Conservation (phyloP, 2,797 vertebrate genomes). For the Microhierax caerulescens region DNA sequence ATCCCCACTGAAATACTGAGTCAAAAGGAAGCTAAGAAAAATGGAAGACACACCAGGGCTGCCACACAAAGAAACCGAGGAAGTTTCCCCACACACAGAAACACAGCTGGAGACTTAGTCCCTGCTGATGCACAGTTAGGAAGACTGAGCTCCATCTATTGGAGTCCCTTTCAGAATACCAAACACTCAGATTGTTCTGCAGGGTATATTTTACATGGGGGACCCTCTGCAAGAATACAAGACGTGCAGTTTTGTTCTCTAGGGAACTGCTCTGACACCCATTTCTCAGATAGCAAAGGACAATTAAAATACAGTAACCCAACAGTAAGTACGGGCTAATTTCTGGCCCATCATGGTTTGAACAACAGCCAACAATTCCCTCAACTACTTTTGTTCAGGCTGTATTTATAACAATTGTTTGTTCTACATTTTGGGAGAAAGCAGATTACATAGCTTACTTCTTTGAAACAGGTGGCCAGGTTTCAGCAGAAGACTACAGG, state of each 20-base stretch:
- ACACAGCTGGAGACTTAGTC: background rate
- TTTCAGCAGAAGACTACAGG: background rate
- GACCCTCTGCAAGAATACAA: background rate
- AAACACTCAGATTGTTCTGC: background rate
- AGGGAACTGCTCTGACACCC: background rate
- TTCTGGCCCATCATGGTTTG: background rate
- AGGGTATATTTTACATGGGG: background rate
- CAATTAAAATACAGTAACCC: background rate
- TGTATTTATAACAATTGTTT: background rate
- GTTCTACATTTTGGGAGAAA: background rate
- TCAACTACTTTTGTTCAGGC: background rate
- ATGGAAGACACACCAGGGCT: background rate
- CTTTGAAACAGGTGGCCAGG: background rate
- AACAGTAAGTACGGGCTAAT: background rate
- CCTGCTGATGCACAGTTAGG: rapidly evolving
- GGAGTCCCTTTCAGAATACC: background rate
- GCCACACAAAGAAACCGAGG: background rate
- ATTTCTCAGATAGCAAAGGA: background rate
- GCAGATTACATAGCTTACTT: background rate
- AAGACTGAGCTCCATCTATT: background rate
- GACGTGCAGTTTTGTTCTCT: background rate
- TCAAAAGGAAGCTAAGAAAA: background rate
- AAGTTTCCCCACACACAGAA: background rate
- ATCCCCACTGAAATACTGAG: background rate
- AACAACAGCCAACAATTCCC: background rate